Evolutionary conservation across 92 coral and sea anemone species (phyloP), one percentile per base, ranked within the genome.

Genomic region (Epizoanthus illoricatus): DNA sequence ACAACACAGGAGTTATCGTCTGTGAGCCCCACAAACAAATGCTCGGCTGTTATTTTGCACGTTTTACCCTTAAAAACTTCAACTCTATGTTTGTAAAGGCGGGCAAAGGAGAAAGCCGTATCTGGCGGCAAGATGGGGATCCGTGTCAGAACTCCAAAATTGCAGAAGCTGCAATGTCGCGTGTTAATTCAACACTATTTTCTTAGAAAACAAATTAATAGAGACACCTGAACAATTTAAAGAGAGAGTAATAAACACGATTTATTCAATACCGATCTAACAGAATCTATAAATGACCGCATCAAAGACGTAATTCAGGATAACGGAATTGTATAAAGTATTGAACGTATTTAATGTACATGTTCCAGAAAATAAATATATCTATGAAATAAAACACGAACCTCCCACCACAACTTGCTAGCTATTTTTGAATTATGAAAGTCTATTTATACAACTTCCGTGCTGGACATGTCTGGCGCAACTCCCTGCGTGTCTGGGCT

Each of bases 101-200:
- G 10, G 63, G 28, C 3, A 84, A 88, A 62, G 88, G 74, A 33
- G 60, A 73, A 16, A 76, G 75, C 15, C 41, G 75, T 20, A 67
- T 88, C 7, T 88, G 73, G 76, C 21, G 84, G 7, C 88, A 87
- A 64, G 91, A 87, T 43, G 81, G 85, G 1, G 88, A 87, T 52
- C 91, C 91, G 5, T 65, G 85, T 47, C 91, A 87, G 72, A 87
- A 87, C 49, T 36, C 73, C 18, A 85, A 81, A 7, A 15, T 58
- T 10, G 84, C 72, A 5, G 59, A 70, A 24, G 52, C 19, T 57
- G 88, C 80, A 19, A 61, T 84, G 67, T 71, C 17, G 28, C 54
- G 43, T 12, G 43, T 69, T 40, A 62, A 80, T 36, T 72, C 85
- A 4, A 58, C 69, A 64, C 47, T 87, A 28, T 63, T 84, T 15